A percentile compares a stretch with the other conserved stretches of the same genome.
Evolutionary conservation across 2,113 vertebrate genomes (phyloP).

Genomic region (Chaetura pelagica): DNA sequence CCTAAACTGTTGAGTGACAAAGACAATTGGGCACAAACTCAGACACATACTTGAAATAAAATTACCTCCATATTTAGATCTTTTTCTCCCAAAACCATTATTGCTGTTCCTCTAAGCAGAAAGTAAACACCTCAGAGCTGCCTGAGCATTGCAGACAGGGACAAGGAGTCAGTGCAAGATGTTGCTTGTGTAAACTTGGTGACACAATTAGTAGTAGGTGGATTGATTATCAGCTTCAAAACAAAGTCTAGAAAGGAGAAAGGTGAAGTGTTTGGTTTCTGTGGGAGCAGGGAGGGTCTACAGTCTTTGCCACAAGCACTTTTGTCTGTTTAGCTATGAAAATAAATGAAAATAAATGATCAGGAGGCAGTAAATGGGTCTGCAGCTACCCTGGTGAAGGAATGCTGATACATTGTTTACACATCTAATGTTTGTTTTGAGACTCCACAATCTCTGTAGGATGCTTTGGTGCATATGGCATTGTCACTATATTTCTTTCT

Average conservation of each 20-base stretch:
- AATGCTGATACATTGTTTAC: conserved; percentile 21
- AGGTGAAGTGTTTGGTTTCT: background rate
- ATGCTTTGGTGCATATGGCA: conserved; percentile 31
- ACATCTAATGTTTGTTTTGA: conserved; percentile 54
- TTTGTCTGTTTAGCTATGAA: conserved; percentile 1
- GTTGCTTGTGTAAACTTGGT: background rate
- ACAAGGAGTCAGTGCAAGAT: background rate
- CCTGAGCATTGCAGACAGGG: background rate
- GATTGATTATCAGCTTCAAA: background rate
- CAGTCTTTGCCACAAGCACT: background rate
- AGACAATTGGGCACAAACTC: background rate
- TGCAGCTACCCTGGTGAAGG: background rate
- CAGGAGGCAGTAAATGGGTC: conserved; percentile 4
- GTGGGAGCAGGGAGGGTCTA: background rate
- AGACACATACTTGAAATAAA: background rate
- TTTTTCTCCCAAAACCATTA: background rate
- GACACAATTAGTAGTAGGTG: background rate
- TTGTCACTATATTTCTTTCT: conserved; percentile 2
- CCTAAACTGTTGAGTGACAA: background rate
- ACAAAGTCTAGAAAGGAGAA: background rate
- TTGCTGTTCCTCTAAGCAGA: background rate
- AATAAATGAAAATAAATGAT: conserved; percentile 42
- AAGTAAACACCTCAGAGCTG: background rate
- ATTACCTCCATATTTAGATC: background rate
- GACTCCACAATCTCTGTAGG: background rate